Base-by-base conservation (phyloP, 2,113 vertebrate species). In the Heteronetta atricapilla region DNA sequence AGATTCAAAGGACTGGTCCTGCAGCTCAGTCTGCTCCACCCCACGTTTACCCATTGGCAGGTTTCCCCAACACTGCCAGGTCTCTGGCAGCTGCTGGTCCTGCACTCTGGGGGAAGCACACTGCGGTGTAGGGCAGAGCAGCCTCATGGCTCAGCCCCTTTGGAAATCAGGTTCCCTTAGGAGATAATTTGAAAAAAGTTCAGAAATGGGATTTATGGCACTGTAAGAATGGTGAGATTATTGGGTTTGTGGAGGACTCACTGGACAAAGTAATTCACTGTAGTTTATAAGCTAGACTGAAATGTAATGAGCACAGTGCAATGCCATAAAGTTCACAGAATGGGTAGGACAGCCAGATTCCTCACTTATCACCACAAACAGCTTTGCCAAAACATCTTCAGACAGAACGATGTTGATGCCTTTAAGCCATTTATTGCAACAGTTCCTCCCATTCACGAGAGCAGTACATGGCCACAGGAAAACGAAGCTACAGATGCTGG, bases 401-500 rank as follows among this genome's bases (percentile, higher is more conserved):
- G 56, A 46, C 17, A 55, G 34, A 70, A 67, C 22, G 21, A 78
- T 63, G 73, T 7, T 84, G 88, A 74, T 53, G 56, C 44, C 48
- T 77, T 94, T 72, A 86, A 91, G 63, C 36, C 29, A 56, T 78
- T 94, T 77, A 78, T 68, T 67, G 46, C 52, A 83, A 50, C 34
- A 76, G 38, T 91, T 92, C 68, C 25, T 88, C 55, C 56, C 26
- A 52, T 75, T 90, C 53, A 84, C 52, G 9, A 91, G 48, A 87
- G 53, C 14, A 46, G 21, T 20, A 16, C 62, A 15, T 13, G 50
- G 58, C 58, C 80, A 91, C 48, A 34, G 48, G 80, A 88, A 90
- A 86, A 90, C 46, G 52, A 72, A 93, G 69, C 1, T 8, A 68
- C 86, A 96, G 86, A 92, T 95, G 82, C 34, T 72, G 56, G 70